Conservation (phyloP, 2,888 invertebrate genomes). For the Drosophila atripex region DNA sequence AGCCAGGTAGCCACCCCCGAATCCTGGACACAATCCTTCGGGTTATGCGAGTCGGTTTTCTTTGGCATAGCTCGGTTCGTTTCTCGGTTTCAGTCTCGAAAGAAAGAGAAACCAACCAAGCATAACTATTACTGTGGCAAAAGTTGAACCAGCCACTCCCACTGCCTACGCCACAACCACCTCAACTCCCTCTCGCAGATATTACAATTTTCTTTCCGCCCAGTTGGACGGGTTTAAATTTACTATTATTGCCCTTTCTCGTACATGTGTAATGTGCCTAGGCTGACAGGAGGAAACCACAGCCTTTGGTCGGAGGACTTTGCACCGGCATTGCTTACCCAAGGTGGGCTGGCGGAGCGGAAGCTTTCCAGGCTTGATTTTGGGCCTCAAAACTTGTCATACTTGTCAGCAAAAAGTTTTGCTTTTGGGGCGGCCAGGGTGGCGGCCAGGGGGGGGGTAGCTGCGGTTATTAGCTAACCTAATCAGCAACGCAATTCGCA, state of each 20-base stretch:
- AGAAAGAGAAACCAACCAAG: constrained; percentile 67
- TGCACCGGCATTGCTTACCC: constrained; percentile 3
- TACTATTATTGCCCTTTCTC: constrained; percentile 52
- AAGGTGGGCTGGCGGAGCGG: constrained; percentile 27
- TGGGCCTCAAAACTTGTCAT: constrained; percentile 71
- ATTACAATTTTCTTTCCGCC: neutral
- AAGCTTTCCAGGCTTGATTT: constrained; percentile 49
- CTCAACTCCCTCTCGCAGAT: neutral
- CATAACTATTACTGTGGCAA: constrained; percentile 76
- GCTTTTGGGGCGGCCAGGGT: constrained; percentile 17
- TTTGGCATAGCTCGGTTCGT: constrained; percentile 5
- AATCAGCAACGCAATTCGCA: constrained; percentile 16
- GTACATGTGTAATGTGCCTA: constrained; percentile 49
- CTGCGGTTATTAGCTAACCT: constrained; percentile 28
- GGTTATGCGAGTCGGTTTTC: constrained; percentile 2
- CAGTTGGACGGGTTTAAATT: constrained; percentile 39
- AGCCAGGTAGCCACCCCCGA: constrained; percentile 20
- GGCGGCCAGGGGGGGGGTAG: neutral
- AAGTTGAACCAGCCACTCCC: constrained; percentile 68
- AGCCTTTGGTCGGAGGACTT: constrained; percentile 24
- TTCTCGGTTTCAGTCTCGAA: constrained; percentile 23
- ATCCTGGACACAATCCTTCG: constrained; percentile 21
- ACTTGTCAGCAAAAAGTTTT: constrained; percentile 60
- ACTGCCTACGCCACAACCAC: no score
- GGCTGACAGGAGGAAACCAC: constrained; percentile 23